Base-by-base conservation (phyloP, 2,888 invertebrate species). In the Erynnis tages region DNA sequence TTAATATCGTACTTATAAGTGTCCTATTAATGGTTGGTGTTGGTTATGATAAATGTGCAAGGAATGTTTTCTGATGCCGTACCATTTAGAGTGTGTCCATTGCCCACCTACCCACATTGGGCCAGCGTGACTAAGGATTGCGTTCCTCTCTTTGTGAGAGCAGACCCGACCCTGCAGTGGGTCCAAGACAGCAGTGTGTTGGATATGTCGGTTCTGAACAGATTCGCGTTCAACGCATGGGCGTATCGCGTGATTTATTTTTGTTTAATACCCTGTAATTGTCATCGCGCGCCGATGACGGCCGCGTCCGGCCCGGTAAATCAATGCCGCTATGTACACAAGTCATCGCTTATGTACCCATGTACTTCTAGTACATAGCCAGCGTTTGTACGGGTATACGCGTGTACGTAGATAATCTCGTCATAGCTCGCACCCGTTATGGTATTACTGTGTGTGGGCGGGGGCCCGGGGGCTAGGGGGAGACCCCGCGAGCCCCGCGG, bases 401-500 rank as follows among this genome's bases (percentile, higher is more conserved):
- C 79, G 75, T 79, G 79, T 83, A 83, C 75, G 84, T 83, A 84
- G 79, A 89, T 89, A 88, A 89, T 89, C 88, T 87, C 88, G 86
- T 88, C 87, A 88, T 88, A 88, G 85, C 84, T 80, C 80, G 82
- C 86, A 77, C 87, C 88, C 86, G 87, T 86, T 88, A 89, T 89
- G 88, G 87, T 83, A 88, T 88, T 83, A 87, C 86, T 81, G 85
- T 80, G 81, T 81, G 78, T 73, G 79, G 79, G 78, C 66, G 73
- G 69, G 60, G 64, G 65, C 67, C 60, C 59, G 61, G 66, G 59
- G 58, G 58, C 53, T 49, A 53, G 61, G 65, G 60, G 56, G 57
- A 48, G 58, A 40, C 67, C 74, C 74, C 82, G 79, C 77, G 79
- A 78, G 75, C 77, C 74, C 79, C 79, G 73, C 73, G 74, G 78